Evolutionary conservation across 2,888 invertebrate species (phyloP).

Genomic region (Ochlodes sylvanus): DNA sequence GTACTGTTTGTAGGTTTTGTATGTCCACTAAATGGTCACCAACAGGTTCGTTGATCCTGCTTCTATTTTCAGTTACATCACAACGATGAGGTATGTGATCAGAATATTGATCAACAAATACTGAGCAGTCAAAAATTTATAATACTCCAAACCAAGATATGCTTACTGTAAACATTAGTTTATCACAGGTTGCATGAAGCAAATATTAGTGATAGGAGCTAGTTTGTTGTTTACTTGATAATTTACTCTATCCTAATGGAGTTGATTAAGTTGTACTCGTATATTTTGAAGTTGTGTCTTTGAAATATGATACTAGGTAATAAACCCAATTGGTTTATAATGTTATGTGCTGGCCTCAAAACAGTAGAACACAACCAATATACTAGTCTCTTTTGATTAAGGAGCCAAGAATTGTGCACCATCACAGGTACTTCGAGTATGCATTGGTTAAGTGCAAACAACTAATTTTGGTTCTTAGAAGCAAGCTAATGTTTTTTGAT

Average conservation of each 20-base stretch:
- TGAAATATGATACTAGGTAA: neutral
- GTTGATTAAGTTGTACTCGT: conserved; percentile 3
- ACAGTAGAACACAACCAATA: neutral
- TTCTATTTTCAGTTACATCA: neutral
- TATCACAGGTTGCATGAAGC: conserved; percentile 7
- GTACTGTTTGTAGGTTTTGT: no score
- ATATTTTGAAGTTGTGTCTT: neutral
- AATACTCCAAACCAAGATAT: conserved; percentile 2
- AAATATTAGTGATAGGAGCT: conserved; percentile 12
- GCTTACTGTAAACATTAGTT: conserved; percentile 12
- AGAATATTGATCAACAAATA: conserved; percentile 11
- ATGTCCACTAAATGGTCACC: no score
- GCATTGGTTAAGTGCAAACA: no score
- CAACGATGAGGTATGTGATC: neutral
- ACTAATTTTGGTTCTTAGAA: no score
- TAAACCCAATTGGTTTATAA: no score
- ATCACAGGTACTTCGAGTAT: no score
- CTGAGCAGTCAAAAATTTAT: conserved; percentile 11
- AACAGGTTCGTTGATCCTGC: no score
- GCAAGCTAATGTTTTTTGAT: no score
- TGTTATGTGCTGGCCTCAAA: neutral
- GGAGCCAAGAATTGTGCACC: no score
- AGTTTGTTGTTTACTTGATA: conserved; percentile 18
- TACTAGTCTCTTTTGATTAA: no score
- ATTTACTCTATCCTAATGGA: conserved; percentile 20